Evolutionary conservation across 2,113 vertebrate species (phyloP).

Genomic region (Tragelaphus scriptus): DNA sequence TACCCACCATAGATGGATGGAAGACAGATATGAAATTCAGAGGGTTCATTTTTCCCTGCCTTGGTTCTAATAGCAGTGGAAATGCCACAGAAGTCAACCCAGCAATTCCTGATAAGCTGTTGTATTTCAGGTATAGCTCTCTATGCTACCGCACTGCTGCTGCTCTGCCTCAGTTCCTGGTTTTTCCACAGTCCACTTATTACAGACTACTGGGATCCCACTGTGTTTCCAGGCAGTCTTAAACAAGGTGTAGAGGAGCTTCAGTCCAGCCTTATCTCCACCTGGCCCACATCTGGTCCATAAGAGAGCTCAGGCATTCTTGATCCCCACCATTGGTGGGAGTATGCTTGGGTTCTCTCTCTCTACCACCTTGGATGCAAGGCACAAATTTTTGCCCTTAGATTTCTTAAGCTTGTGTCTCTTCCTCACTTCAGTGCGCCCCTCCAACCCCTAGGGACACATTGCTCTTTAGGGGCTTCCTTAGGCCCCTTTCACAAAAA

Average conservation of each 20-base stretch:
- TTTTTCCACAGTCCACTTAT: neutral
- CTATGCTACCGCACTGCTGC: neutral
- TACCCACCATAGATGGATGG: neutral
- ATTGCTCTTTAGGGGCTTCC: neutral
- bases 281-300: neutral
- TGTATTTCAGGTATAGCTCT: neutral
- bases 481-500: neutral
- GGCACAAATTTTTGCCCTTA: neutral
- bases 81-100: neutral
- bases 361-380: neutral
- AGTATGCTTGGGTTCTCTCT: no score
- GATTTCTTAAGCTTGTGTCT: neutral
- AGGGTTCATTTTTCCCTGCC: neutral
- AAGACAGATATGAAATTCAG: neutral
- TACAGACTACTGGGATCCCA: neutral
- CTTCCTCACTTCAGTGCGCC: neutral
- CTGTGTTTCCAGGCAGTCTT: neutral
- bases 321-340: neutral
- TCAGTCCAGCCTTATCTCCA: neutral
- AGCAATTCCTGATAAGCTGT: neutral
- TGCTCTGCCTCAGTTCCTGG: neutral
- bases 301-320: neutral
- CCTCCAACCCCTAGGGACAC: neutral
- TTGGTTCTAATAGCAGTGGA: neutral
- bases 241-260: neutral